Evolutionary conservation across 2,888 invertebrate species (phyloP), one percentile per base, ranked within the genome.

Genomic region (Drosophila borealis): DNA sequence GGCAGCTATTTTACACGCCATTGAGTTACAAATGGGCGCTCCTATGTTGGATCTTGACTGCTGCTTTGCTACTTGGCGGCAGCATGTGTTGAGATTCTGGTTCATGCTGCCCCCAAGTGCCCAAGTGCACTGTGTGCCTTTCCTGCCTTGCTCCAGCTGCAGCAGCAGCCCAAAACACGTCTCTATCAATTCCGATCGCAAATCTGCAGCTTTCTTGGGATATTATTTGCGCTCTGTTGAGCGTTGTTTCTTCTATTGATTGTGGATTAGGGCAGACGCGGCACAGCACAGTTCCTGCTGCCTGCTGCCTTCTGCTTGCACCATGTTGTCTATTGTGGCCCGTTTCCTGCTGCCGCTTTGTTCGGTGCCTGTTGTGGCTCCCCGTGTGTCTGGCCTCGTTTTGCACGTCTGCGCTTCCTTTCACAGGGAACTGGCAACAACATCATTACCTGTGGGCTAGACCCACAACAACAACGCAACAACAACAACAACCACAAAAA

Each of bases 1-100:
- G 71, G 73, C 80, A 84, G 87, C 80, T 80, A 82, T 87, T 87
- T 81, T 81, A 84, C 82, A 87, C 87, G 74, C 84, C 87, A 87
- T 81, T 84, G 84, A 84, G 66, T 73, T 80, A 73, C 81, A 86
- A 85, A 84, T 81, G 75, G 72, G 61, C 46, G 70, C 62, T 63
- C 50, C 64, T 62, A 66, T 74, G 55, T 46, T 61, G 42, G 39
- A 51, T 44, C 54, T 69, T 64, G 64, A 36, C 62, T 53, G 62
- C 56, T 62, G 66, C 50, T 64, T 56, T 46, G 44, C 65, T 73
- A 48, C 50, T 70, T 63, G 79, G 61, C 80, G 60, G 61, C 80
- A 56, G 74, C 80, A 71, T 78, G 81, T 83, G 83, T 71, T 80
- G 70, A 73, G 73, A 71, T 67, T 49, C 62, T 59, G 57, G 29